Percentiles rank a stretch among this genome's conserved stretches.
Evolutionary conservation across 2,113 vertebrate genomes (phyloP).

Genomic region (Sprattus sprattus): DNA sequence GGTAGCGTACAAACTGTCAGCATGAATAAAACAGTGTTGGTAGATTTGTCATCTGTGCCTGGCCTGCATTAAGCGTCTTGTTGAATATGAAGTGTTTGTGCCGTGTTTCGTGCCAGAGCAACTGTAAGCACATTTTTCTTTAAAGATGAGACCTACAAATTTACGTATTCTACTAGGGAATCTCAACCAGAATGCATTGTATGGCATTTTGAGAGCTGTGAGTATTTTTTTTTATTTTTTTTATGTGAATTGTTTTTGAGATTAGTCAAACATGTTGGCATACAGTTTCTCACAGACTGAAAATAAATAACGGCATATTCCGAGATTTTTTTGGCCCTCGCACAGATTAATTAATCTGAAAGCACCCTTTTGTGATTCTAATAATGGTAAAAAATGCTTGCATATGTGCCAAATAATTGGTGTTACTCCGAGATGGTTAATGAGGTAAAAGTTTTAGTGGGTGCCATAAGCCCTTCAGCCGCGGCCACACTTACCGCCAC

Average conservation of each 20-base stretch:
- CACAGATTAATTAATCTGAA: slow-evolving; percentile 66
- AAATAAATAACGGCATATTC: slow-evolving; percentile 53
- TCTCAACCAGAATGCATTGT: neutral
- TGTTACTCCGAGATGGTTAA: slow-evolving; percentile 58
- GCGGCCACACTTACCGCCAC: slow-evolving; percentile 49
- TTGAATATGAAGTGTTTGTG: slow-evolving; percentile 52
- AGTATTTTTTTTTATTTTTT: neutral
- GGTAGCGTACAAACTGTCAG: slow-evolving; percentile 72
- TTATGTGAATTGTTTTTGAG: neutral
- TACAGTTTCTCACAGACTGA: neutral
- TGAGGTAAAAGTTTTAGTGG: slow-evolving; percentile 65
- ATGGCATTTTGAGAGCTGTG: neutral
- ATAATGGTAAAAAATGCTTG: slow-evolving; percentile 59
- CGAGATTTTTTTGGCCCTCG: slow-evolving; percentile 45
- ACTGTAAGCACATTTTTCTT: slow-evolving; percentile 5
- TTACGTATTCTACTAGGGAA: neutral
- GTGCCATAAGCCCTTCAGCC: slow-evolving; percentile 48
- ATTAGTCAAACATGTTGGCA: neutral
- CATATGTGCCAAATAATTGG: slow-evolving; percentile 58
- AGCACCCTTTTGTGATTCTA: slow-evolving; percentile 56
- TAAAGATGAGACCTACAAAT: neutral
- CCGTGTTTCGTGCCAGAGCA: neutral
- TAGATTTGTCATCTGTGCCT: slow-evolving; percentile 76
- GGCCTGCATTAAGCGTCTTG: slow-evolving; percentile 70
- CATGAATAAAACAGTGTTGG: slow-evolving; percentile 81